Base-by-base conservation (phyloP, 2,113 vertebrate species). In the human region DNA sequence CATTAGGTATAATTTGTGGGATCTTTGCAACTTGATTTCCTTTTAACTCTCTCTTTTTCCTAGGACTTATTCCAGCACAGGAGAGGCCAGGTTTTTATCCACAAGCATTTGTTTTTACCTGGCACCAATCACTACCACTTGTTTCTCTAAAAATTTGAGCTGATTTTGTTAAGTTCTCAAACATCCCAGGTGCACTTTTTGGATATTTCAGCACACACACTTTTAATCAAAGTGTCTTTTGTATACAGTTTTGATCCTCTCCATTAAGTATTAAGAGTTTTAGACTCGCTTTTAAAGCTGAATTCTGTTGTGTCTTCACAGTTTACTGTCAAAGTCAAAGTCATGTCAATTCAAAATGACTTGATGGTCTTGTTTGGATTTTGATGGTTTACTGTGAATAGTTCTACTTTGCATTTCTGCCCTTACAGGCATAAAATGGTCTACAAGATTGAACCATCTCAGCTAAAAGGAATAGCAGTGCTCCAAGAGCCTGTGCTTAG, bases 111-210 rank as follows among this genome's bases (percentile, higher is more conserved):
- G 85, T 76, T 96, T 97, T 96, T 88, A 64, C 25, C 91, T 59
- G 25, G 87, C 30, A 40, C 89, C 97, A 98, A 97, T 97, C 93
- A 98, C 90, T 22, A 35, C 83, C 64, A 81, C 90, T 98, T 97
- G 96, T 98, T 96, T 92, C 76, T 94, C 75, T 80, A 68, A 75
- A 96, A 95, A 98, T 92, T 91, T 88, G 43, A 96, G 90, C 80
- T 94, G 61, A 96, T 92, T 97, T 94, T 97, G 78, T 91, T 94
- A 66, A 96, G 87, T 78, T 87, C 80, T 81, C 80, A 78, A 45
- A 90, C 64, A 50, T 84, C 45, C 40, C 64, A 92, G 64, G 90
- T 87, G 93, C 32, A 57, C 22, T 64, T 88, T n/a, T 2, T 80
- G 16, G 64, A 5, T 32, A 48, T 88, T 88, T 78, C 48, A 90